Evolutionary conservation across 2,113 vertebrate species (phyloP).

Genomic region (Phaethon lepturus): DNA sequence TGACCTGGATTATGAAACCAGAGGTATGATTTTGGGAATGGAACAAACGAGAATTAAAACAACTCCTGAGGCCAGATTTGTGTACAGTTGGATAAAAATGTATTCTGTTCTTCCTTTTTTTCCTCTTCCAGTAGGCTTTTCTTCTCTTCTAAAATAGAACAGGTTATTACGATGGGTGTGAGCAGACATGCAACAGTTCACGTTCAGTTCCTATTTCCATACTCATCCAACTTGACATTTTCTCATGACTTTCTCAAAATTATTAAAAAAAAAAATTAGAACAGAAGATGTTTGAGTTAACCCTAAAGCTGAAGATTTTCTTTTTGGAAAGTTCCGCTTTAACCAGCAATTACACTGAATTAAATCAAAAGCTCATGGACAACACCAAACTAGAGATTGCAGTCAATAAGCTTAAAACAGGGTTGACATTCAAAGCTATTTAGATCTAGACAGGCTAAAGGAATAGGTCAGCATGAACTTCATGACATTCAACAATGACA

Average conservation of each 20-base stretch:
- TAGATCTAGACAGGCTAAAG: not conserved
- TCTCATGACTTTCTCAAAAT: conserved; percentile 55
- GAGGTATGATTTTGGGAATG: conserved; percentile 69
- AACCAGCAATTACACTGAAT: not conserved
- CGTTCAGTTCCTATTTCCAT: conserved; percentile 58
- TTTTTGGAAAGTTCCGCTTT: not conserved
- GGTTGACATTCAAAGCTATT: not conserved
- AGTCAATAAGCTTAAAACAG: not conserved
- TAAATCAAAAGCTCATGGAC: not conserved
- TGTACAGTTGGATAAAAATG: conserved; percentile 56
- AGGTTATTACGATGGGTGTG: conserved; percentile 54
- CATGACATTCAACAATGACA: not conserved
- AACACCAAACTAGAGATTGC: not conserved
- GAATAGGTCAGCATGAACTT: not conserved
- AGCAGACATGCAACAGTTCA: conserved; percentile 66
- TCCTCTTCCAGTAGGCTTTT: conserved; percentile 58
- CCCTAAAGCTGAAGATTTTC: not conserved
- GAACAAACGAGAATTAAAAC: conserved; percentile 75
- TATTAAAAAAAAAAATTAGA: not conserved
- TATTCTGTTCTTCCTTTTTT: conserved; percentile 63
- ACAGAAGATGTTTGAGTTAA: not conserved
- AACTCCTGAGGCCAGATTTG: conserved; percentile 70
- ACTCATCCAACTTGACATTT: conserved; percentile 58
- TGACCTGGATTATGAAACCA: conserved; percentile 73
- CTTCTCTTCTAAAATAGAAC: conserved; percentile 69